Evolutionary conservation across 1,140 invertebrate species (phyloP), one percentile per base, ranked within the genome.

Genomic region (Myzus persicae): DNA sequence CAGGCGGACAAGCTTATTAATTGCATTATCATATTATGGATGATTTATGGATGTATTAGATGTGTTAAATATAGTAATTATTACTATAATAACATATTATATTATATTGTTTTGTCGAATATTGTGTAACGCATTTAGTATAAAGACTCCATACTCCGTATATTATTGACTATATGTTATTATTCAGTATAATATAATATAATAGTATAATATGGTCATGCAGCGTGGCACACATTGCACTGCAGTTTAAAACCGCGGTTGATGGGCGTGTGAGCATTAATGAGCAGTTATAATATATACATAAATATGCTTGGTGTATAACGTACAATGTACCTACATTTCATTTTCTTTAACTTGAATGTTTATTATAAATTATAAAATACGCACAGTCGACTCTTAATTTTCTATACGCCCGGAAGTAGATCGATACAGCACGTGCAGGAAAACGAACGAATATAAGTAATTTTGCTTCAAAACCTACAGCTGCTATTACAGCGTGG

Each of bases 371-470:
- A 76, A 36, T 46, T 31, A n/a, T 87, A n/a, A 26, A 26, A 31
- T 42, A 84, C 44, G 24, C 31, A 87, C 84, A 46, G 44, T 88
- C 22, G 20, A 88, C 85, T n/a, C 85, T 88, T 88, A 88, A 88
- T 88, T 88, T 88, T 88, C 42, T 46, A 88, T 88, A n/a, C 85
- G 31, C 11, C 44, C 31, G 85, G 44, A 88, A 46, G 20, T 48
- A n/a, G 26, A 85, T 44, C 26, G 7, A 82, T 44, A 44, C 26
- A 42, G 26, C 42, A 44, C 26, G 11, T 44, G 42, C 40, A 42
- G 24, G 42, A 40, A 40, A 44, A 31, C 11, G 38, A 85, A 85
- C 84, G 84, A 85, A 42, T 76, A 20, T 76, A n/a, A 67, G 59
- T 85, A 31, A 85, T 85, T 84, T 87, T 36, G 42, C 42, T 87